Percentiles rank a stretch among this genome's conserved stretches.
These are phyloP conservation scores for Mnemiopsis leidyi DNA, from an alignment of 37 sponge, comb jelly and placozoan species.

Conservation along the genomic window DNA sequence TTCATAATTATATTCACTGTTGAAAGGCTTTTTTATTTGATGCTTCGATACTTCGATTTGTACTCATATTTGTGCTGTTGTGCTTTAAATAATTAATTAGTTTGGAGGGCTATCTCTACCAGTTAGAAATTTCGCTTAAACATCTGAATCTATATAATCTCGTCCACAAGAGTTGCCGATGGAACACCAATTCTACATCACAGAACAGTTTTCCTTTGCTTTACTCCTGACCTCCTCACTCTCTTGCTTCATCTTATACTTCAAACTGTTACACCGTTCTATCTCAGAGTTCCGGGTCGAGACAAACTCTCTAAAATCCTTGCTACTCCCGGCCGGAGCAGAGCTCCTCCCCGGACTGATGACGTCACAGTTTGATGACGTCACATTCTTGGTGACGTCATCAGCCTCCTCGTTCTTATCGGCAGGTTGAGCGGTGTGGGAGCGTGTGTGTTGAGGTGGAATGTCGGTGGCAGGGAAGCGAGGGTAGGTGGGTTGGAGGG, in stretches of 20 bases:
- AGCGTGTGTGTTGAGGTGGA: not conserved
- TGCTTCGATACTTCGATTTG: too few species aligned
- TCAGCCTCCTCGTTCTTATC: not conserved
- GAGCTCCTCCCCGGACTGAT: not conserved
- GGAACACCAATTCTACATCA: too few species aligned
- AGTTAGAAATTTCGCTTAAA: too few species aligned
- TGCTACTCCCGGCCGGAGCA: not conserved
- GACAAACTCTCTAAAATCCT: not conserved
- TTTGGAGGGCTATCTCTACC: too few species aligned
- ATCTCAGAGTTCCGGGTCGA: not conserved
- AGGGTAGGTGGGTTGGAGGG: not conserved
- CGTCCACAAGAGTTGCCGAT: too few species aligned
- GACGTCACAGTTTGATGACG: not conserved
- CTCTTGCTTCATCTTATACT: not conserved
- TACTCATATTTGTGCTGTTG: too few species aligned
- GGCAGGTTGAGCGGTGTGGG: not conserved
- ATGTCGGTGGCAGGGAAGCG: not conserved
- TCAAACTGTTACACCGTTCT: not conserved
- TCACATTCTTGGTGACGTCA: not conserved
- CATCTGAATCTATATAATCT: too few species aligned
- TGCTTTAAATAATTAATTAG: too few species aligned
- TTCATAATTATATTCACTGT: too few species aligned
- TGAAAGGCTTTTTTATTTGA: too few species aligned
- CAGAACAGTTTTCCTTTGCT: not conserved
- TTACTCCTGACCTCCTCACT: not conserved